Evolutionary conservation across 2,888 invertebrate species (phyloP), one percentile per base, ranked within the genome.

Genomic region (Vandiemenella viatica): DNA sequence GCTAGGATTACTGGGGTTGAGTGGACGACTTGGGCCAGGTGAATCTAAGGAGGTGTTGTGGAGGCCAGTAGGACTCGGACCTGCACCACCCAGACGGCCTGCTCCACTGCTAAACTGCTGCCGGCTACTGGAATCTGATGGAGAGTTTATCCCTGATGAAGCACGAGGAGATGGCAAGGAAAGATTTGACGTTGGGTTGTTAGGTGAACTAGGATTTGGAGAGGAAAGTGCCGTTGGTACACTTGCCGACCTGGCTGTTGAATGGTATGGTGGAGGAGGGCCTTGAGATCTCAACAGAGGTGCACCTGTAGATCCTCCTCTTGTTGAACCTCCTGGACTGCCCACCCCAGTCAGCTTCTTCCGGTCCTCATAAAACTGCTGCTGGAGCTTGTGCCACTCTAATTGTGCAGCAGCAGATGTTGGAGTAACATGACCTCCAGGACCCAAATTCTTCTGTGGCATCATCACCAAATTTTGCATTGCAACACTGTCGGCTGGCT

Each of bases 381-480:
- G 83, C 61, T 90, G 90, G 57, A 91, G 67, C 65, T 91, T 89
- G 60, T 86, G 84, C 92, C 92, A 92, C 63, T 92, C 91, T 65
- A 87, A 76, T 66, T 84, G 83, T 5, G 79, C 78, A 55, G 75
- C 67, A 32, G 70, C 66, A 37, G 61, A 58, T n/a, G 58, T 52
- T 17, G 55, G 55, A n/a, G 55, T 53, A 16, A 51, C 48, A 20
- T 50, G 52, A 40, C 48, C 44, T 6, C 19, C 19, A 16, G 50
- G 49, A 6, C 48, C 46, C 20, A 48, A 20, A 23, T 42, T 44
- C 23, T 51, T 51, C 22, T 47, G 51, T 13, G 45, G 22, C 45
- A 49, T 42, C 38, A 52, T 37, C 18, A 37, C 49, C 20, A 52
- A 38, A 7, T 44, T 45, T 26, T 46, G 49, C 38, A 47, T 46